Conservation (phyloP, 2,113 vertebrate genomes). For the Beaufortia kweichowensis region DNA sequence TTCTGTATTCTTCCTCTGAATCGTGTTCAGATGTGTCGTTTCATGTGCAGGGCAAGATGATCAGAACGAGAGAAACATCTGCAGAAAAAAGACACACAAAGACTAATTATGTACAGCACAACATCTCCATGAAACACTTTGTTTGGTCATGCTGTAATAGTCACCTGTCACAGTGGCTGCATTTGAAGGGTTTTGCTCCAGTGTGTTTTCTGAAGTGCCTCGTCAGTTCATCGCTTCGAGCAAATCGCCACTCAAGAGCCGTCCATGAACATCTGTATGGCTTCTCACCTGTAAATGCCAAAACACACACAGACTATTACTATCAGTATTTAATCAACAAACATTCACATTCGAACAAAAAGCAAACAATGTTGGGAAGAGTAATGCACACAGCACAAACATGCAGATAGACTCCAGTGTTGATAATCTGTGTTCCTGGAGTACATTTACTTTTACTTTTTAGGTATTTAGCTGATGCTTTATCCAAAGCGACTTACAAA, state of each 20-base stretch:
- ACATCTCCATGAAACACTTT: background rate
- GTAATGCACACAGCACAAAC: background rate
- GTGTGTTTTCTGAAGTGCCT: slow-evolving; percentile 99
- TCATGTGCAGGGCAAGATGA: slow-evolving; percentile 99
- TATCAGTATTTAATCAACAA: background rate
- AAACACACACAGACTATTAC: background rate
- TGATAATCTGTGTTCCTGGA: slow-evolving; percentile 13
- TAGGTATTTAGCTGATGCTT: too few relatives aligned
- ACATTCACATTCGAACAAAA: background rate
- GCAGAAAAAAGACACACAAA: slow-evolving; percentile 29
- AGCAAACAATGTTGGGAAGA: background rate
- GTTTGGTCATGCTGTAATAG: background rate
- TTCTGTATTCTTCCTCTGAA: background rate
- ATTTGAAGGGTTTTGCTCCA: slow-evolving; percentile 98
- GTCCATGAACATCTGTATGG: slow-evolving; percentile 98
- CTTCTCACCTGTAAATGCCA: slow-evolving; percentile 85
- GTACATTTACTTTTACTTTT: too few relatives aligned
- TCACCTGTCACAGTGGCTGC: slow-evolving; percentile 97
- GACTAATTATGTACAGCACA: slow-evolving; percentile 1
- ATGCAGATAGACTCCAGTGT: background rate
- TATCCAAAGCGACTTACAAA: too few relatives aligned
- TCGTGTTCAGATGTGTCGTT: slow-evolving; percentile 90
- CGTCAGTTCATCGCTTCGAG: slow-evolving; percentile 95
- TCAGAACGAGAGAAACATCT: slow-evolving; percentile 99
- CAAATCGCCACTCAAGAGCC: slow-evolving; percentile 98